Evolutionary conservation across 2,888 invertebrate species (phyloP), one percentile per base, ranked within the genome.

Genomic region (Clivina fossor): DNA sequence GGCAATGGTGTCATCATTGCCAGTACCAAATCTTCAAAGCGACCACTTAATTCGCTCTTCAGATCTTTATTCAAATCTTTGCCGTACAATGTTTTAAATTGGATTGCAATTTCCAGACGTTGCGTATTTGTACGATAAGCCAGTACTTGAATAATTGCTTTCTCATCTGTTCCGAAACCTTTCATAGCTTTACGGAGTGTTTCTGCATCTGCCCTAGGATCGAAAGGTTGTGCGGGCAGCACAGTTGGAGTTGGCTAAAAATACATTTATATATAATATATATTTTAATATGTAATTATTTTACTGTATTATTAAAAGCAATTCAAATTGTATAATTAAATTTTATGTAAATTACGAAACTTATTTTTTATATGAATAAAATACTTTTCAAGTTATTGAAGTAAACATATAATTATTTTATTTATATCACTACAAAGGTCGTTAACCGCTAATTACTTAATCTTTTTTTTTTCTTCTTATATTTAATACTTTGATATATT

Each of bases 101-200:
- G 84, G 19, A 82, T 78, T 16, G 86, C 83, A 64, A 94, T 90
- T 68, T 91, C 84, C 63, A 91, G 80, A 56, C 97, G 82, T 74
- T 98, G 95, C 22, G 82, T 82, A 68, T 94, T 93, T 61, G 86
- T 86, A 44, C 96, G 83, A 61, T 83, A 83, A 5, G 89, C 84
- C 40, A 97, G 77, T 8, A 96, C 85, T 64, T 87, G 84, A 56
- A 94, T 93, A 64, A 96, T 87, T 0, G 90, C 80, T 68, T 88
- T 87, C 71, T 96, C 95, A 70, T 96, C 91, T 0, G 95, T 95
- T 24, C 94, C 92, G 64, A 90, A 85, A 46, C 93, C 93, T 75
- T 92, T 93, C 93, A 93, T 93, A 0, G 93, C 93, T 66, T 87
- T 88, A n/a, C 92, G 80, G 18, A 93, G 78, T 1, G 83, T 76